Evolutionary conservation across 1,140 invertebrate species (phyloP).

Genomic region (Campoletis sonorensis): DNA sequence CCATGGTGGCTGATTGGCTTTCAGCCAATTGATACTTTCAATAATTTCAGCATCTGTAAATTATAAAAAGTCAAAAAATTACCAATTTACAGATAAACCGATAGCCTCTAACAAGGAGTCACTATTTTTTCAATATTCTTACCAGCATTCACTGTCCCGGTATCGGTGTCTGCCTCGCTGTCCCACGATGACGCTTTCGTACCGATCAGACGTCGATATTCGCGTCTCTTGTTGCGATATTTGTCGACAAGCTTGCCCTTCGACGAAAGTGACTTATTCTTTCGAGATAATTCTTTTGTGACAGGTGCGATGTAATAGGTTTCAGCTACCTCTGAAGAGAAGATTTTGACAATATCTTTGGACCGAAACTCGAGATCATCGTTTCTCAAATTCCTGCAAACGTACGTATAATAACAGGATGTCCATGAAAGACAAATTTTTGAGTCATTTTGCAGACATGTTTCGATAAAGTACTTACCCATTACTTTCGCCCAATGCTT

Average conservation of each 20-base stretch:
- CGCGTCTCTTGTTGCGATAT: background rate
- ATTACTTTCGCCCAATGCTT: too few species aligned
- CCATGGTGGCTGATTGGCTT: constrained; percentile 8
- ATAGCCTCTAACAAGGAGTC: too few species aligned
- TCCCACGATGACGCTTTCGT: background rate
- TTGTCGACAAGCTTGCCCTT: background rate
- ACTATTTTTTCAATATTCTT: background rate
- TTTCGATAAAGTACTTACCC: too few species aligned
- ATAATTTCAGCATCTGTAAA: too few species aligned
- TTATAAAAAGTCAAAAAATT: too few species aligned
- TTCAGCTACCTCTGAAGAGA: background rate
- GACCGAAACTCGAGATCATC: background rate
- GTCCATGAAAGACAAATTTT: too few species aligned
- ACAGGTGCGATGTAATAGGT: background rate
- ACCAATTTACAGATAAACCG: too few species aligned
- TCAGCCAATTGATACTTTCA: background rate
- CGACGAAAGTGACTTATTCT: background rate
- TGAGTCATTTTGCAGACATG: too few species aligned
- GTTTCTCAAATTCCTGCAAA: background rate
- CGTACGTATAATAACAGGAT: background rate
- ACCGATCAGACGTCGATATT: background rate
- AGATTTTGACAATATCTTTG: background rate
- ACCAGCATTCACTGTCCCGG: background rate
- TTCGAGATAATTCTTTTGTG: background rate
- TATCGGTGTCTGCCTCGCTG: too few species aligned